Base-by-base conservation (phyloP, 2,797 vertebrate genomes). In the Coendou prehensilis region DNA sequence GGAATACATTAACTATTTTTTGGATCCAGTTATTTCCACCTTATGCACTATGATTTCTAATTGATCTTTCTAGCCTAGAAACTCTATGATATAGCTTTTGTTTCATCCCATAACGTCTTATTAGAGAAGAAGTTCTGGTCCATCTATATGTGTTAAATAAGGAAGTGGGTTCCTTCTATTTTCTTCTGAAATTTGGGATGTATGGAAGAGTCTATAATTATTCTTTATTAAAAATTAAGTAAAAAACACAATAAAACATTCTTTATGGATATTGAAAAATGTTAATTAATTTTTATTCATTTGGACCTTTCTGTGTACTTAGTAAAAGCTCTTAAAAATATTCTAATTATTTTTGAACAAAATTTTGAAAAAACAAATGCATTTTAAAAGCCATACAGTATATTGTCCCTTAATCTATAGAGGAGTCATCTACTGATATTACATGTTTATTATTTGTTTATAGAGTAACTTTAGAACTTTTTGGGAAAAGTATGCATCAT, bases 221-320 rank as follows among this genome's bases (percentile, higher is more conserved):
- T 87, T 85, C 20, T 76, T 88, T 56, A 80, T 59, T 88, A 88
- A 96, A 93, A 56, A 28, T 8, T 54, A 79, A 95, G 6, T 67
- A 93, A 41, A 64, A 94, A 83, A 71, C 14, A 33, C 10, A 87
- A 23, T 89, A 56, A 73, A 67, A 59, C 17, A 57, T 56, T 90
- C 0, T 85, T 96, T 87, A 52, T 92, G 18, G 13, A 90, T 0
- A 52, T 47, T 56, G 10, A 92, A 95, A 86, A 61, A 89, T 69
- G 13, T 89, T 93, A 52, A 73, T 81, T 91, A 61, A 69, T 71
- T 93, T 94, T 56, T 81, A 91, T 92, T 89, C 30, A 90, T 90
- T 86, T 93, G 15, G n/a, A 76, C 17, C 0, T 92, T 93, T 92
- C 41, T 86, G 8, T 91, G 89, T 92, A 64, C 20, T 78, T 76